Base-by-base conservation (phyloP, 2,888 invertebrate genomes). In the Eumerus sabulonum region DNA sequence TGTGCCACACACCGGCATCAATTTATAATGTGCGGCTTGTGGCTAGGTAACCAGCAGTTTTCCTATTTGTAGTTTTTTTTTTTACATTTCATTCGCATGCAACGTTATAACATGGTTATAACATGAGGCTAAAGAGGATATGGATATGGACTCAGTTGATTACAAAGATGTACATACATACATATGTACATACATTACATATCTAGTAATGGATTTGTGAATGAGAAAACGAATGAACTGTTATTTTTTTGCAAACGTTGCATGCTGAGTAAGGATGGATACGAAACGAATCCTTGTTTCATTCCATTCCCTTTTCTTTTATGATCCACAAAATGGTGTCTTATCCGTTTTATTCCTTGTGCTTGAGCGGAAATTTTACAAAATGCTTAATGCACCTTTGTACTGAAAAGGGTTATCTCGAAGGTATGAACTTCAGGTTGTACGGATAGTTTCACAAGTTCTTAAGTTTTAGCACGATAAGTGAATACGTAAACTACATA, bases 191-290 rank as follows among this genome's bases (percentile, higher is more conserved):
- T n/a, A n/a, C n/a, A n/a, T n/a, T n/a, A n/a, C n/a, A n/a, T n/a
- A n/a, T n/a, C 68, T 70, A 74, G 68, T 79, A 79, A 79, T 79
- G 68, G 79, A 74, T 79, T 79, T 79, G 74, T 79, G 79, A 79
- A 79, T 79, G 68, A 53, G 45, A 68, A 72, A 44, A 11, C 35
- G 60, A 60, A 59, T 59, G 40, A 63, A 60, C 63, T 62, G 38
- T 50, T 53, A 18, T 62, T 71, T 60, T 42, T 56, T 19, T n/a
- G 48, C 44, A 45, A 53, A 66, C n/a, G n/a, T 54, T 19, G 19
- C 66, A 51, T 53, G 62, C 40, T 56, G 45, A 56, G 38, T 36
- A 51, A 48, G 9, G 16, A 59, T 68, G 74, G 11, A n/a, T 40
- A n/a, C 40, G n/a, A 40, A 40, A 79, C 64, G 68, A 45, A 74